A percentile compares a stretch with the other conserved stretches of the same genome.
These are phyloP conservation scores for Amblyjoppa fuscipennis DNA, from an alignment of 2,888 invertebrate species.

Conservation along the genomic window DNA sequence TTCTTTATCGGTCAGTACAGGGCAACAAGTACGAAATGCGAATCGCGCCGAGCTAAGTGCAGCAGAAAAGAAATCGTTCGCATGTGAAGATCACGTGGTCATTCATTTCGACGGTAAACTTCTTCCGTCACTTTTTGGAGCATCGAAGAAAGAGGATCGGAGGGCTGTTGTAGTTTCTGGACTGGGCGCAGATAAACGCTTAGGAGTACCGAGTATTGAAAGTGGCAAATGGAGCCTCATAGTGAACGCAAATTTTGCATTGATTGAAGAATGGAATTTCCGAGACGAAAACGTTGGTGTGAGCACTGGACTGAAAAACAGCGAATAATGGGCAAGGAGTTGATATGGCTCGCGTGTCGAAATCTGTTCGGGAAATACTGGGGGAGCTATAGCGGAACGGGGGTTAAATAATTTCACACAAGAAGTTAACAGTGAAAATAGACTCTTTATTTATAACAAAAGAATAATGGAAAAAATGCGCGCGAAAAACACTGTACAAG, in stretches of 20 bases:
- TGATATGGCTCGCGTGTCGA: constrained; percentile 66
- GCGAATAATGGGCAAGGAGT: constrained; percentile 46
- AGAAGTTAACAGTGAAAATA: too few species aligned
- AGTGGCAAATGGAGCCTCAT: not conserved
- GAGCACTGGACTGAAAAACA: constrained; percentile 8
- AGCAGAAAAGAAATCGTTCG: not conserved
- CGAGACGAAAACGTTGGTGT: not conserved
- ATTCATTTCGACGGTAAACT: not conserved
- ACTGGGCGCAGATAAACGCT: not conserved
- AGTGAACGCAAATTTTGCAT: constrained; percentile 6
- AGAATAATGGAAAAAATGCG: too few species aligned
- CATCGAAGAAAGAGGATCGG: not conserved
- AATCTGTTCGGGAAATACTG: too few species aligned
- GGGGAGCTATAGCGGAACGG: too few species aligned
- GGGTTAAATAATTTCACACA: too few species aligned
- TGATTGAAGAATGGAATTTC: not conserved
- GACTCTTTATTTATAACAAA: too few species aligned
- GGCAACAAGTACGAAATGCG: not conserved
- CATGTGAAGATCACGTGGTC: not conserved
- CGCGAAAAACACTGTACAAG: too few species aligned
- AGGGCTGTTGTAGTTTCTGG: not conserved
- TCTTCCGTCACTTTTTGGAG: not conserved
- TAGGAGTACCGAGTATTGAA: not conserved
- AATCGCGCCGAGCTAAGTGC: not conserved
- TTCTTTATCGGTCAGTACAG: not conserved